Percentiles rank a stretch among this genome's conserved stretches.
Conservation (phyloP, 92 coral and sea anemone genomes). For the Actinostola sp. region DNA sequence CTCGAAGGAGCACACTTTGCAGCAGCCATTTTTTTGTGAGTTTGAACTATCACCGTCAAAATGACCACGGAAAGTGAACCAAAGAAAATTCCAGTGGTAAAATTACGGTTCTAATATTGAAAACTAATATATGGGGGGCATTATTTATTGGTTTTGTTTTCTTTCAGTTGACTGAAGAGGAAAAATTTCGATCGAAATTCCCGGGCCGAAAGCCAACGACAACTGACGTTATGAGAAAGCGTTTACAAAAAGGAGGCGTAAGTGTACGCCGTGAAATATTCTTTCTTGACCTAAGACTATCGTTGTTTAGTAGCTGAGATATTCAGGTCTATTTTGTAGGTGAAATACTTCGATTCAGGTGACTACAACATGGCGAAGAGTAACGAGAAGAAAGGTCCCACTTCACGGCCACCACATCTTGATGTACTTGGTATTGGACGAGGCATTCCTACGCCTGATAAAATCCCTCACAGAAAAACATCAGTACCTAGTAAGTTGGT, state of each 20-base stretch:
- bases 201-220: constrained; percentile 87
- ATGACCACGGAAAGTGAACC: constrained; percentile 57
- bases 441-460: constrained; percentile 97
- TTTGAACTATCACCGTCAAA: constrained; percentile 20
- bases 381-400: constrained; percentile 77
- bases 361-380: constrained; percentile 97
- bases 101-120: neutral
- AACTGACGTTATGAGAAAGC: constrained; percentile 81
- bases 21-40: constrained; percentile 20
- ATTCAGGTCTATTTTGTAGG: constrained; percentile 47
- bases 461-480: constrained; percentile 98
- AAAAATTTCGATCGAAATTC: constrained; percentile 83
- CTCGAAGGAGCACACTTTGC: constrained; percentile 23
- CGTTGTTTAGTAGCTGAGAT: neutral
- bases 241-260: constrained; percentile 89
- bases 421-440: constrained; percentile 82
- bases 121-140: neutral
- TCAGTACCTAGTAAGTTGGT: constrained; percentile 99
- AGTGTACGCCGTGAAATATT: too few relatives aligned
- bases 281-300: too few relatives aligned
- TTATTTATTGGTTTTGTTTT: neutral
- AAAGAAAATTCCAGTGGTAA: constrained; percentile 52
- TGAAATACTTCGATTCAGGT: constrained; percentile 97
- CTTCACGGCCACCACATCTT: constrained; percentile 63
- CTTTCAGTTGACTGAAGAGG: constrained; percentile 84